Evolutionary conservation across 2,113 vertebrate species (phyloP).

Genomic region (Microtus richardsoni): DNA sequence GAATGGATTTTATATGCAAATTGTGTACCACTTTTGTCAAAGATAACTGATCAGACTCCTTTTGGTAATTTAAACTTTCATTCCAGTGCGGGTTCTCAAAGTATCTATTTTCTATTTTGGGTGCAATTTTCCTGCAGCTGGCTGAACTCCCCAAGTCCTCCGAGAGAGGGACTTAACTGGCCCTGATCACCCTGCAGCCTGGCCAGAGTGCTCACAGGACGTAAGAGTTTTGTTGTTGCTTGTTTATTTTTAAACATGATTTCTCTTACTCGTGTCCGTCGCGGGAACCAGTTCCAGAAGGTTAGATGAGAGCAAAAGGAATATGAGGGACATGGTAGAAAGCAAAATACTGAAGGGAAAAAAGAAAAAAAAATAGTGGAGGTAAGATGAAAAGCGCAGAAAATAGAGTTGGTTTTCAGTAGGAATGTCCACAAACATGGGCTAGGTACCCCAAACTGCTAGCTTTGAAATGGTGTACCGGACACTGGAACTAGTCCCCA

Average conservation of each 20-base stretch:
- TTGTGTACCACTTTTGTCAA: slow-evolving; percentile 84
- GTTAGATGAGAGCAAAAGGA: slow-evolving; percentile 22
- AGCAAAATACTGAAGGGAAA: not conserved
- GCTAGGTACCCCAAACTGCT: not conserved
- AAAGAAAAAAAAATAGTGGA: not conserved
- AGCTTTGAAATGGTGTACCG: no score
- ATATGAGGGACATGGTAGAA: accelerated
- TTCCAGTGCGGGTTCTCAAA: slow-evolving; percentile 84
- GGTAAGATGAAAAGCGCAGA: not conserved
- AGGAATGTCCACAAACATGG: not conserved
- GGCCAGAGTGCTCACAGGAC: slow-evolving; percentile 76
- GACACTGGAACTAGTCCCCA: no score
- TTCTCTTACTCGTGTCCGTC: slow-evolving; percentile 31
- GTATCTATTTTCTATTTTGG: slow-evolving; percentile 87
- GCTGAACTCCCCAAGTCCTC: slow-evolving; percentile 80
- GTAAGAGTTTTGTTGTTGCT: slow-evolving; percentile 75
- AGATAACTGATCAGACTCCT: slow-evolving; percentile 85
- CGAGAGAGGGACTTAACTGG: slow-evolving; percentile 84
- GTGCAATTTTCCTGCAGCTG: slow-evolving; percentile 86
- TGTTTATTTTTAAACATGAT: slow-evolving; percentile 63
- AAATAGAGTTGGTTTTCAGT: not conserved
- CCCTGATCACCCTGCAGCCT: slow-evolving; percentile 79
- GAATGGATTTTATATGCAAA: slow-evolving; percentile 91
- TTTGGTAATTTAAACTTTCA: slow-evolving; percentile 88
- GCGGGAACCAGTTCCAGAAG: slow-evolving; percentile 55